A percentile compares a stretch with the other conserved stretches of the same genome.
These are phyloP conservation scores for Trisateles emortualis DNA, from an alignment of 2,888 invertebrate species.

Conservation along the genomic window DNA sequence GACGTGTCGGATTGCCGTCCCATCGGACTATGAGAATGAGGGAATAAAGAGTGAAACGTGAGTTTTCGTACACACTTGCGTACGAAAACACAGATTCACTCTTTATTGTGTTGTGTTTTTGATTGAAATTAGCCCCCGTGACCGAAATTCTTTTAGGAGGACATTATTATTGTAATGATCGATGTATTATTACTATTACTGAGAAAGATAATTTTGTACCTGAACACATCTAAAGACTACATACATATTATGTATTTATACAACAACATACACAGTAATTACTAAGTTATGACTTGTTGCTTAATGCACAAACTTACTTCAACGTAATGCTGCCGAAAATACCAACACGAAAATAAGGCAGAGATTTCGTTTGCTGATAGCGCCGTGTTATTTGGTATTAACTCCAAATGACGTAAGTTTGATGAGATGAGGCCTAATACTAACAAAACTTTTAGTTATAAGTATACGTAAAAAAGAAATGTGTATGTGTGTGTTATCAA, in stretches of 20 bases:
- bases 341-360: constrained; percentile 23
- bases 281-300: constrained; percentile 37
- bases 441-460: constrained; percentile 24
- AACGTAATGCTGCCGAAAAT: constrained; percentile 17
- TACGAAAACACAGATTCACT: no score
- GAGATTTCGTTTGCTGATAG: constrained; percentile 31
- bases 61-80: no score
- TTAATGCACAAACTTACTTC: constrained; percentile 31
- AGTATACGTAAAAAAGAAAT: constrained; percentile 1
- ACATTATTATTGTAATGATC: no score
- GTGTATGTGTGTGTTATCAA: background rate
- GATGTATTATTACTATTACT: no score
- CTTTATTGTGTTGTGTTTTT: no score
- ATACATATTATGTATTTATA: no score
- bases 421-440: constrained; percentile 28
- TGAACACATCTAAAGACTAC: constrained; percentile 25
- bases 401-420: constrained; percentile 35
- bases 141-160: no score
- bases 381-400: constrained; percentile 27
- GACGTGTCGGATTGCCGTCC: no score
- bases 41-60: no score
- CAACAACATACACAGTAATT: constrained; percentile 24
- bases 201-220: constrained; percentile 39
- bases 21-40: no score
- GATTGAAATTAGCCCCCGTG: no score